Conservation (phyloP, 2,888 invertebrate genomes). For the Chaitophorus viminalis region DNA sequence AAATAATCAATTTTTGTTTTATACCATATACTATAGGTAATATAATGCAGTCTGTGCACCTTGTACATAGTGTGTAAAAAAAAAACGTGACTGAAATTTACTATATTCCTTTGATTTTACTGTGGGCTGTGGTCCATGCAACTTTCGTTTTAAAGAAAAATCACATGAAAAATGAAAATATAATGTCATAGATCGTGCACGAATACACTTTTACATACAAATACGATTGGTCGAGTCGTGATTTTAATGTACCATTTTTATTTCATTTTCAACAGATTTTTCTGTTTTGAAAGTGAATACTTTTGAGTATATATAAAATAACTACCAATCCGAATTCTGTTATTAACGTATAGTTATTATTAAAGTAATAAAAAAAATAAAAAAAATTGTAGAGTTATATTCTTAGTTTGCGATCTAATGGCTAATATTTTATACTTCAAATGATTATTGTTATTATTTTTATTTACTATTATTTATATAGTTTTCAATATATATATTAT, state of each 20-base stretch:
- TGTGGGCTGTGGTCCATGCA: conserved; percentile 8
- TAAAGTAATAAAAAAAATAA: not conserved
- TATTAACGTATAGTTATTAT: not conserved
- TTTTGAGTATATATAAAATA: not conserved
- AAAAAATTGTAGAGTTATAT: not conserved
- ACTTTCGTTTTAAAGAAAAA: conserved; percentile 55
- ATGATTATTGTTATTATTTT: no score
- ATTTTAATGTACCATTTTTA: conserved; percentile 14
- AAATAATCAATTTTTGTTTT: not conserved
- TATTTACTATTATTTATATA: not conserved
- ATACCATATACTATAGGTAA: not conserved
- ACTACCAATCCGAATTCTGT: not conserved
- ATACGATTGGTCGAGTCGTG: conserved; percentile 27
- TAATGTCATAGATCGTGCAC: conserved; percentile 47
- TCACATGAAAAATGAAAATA: conserved; percentile 41
- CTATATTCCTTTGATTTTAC: conserved; percentile 21
- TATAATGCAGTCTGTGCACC: not conserved
- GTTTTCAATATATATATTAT: not conserved
- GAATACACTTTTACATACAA: conserved; percentile 4
- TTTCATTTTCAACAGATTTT: conserved; percentile 24
- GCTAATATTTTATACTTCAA: no score
- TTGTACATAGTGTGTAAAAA: not conserved
- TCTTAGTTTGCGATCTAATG: not conserved
- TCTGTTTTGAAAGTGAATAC: conserved; percentile 23
- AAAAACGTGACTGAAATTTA: conserved; percentile 49